Conservation (phyloP, 2,888 invertebrate genomes). For the Octodonta nipae region DNA sequence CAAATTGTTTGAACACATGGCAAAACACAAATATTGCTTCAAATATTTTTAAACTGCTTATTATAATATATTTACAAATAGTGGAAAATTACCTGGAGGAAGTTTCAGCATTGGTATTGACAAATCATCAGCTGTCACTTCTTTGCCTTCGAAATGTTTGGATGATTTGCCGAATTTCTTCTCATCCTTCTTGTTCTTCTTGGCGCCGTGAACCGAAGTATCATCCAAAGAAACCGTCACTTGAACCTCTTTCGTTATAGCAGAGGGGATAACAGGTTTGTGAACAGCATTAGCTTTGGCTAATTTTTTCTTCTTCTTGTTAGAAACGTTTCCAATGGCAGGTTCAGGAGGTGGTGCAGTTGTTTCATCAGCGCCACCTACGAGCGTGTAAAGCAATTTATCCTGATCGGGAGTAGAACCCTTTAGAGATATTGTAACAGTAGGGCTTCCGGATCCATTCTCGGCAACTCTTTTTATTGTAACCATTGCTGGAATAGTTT, state of each 20-base stretch:
- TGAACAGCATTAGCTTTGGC: constrained; percentile 10
- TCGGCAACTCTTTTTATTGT: constrained; percentile 60
- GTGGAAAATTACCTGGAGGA: constrained; percentile 31
- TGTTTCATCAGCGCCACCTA: constrained; percentile 42
- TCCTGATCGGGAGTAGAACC: constrained; percentile 62
- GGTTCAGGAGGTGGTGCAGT: constrained; percentile 2
- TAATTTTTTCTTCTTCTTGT: constrained; percentile 18
- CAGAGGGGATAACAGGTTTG: constrained; percentile 7
- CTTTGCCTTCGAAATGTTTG: constrained; percentile 9
- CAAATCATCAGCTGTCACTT: constrained; percentile 15
- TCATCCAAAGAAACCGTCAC: constrained; percentile 26
- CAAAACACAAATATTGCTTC: too few species aligned
- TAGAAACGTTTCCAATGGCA: constrained; percentile 2
- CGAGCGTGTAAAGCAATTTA: constrained; percentile 57
- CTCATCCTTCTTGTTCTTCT: constrained; percentile 9
- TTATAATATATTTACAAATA: too few species aligned
- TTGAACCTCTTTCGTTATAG: constrained; percentile 25
- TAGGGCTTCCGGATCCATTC: constrained; percentile 51
- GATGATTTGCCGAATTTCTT: constrained; percentile 9
- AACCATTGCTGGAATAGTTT: constrained; percentile 44
- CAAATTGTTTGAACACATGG: too few species aligned
- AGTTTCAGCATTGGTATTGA: constrained; percentile 30
- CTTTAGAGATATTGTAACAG: constrained; percentile 63
- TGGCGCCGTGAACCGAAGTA: constrained; percentile 11
- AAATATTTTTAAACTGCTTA: too few species aligned